A percentile compares a stretch with the other conserved stretches of the same genome.
These are phyloP conservation scores for Protula sp. DNA, from an alignment of 2,888 invertebrate genomes.

Conservation along the genomic window DNA sequence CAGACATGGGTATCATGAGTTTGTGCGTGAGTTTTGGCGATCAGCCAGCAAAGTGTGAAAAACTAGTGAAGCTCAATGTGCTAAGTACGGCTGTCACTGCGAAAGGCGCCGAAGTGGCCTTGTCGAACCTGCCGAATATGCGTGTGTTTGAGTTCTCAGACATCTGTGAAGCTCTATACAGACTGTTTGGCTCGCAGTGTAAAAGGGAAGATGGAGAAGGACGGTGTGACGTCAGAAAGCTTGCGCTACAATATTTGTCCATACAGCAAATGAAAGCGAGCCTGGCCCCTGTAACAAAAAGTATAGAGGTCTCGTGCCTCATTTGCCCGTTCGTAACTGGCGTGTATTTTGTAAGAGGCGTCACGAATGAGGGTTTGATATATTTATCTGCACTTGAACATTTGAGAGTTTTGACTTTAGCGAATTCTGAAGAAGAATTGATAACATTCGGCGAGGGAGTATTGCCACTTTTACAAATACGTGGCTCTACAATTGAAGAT, in stretches of 20 bases:
- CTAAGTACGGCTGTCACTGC: slow-evolving; percentile 5
- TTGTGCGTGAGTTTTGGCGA: slow-evolving; percentile 14
- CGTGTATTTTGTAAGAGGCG: slow-evolving; percentile 1
- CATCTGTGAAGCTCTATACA: slow-evolving; percentile 8
- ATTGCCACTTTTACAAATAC: slow-evolving; percentile 17
- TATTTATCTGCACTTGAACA: slow-evolving; percentile 11
- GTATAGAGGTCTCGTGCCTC: slow-evolving; percentile 6
- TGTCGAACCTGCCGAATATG: not conserved
- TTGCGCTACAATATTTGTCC: slow-evolving; percentile 4
- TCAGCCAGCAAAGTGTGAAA: slow-evolving; percentile 9
- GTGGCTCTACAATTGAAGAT: slow-evolving; percentile 11
- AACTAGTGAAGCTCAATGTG: slow-evolving; percentile 10
- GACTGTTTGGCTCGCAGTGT: not conserved
- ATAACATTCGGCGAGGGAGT: slow-evolving; percentile 24
- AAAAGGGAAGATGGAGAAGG: not conserved
- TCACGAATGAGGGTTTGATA: slow-evolving; percentile 1
- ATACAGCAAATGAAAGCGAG: slow-evolving; percentile 3
- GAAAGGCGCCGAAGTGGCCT: slow-evolving; percentile 3
- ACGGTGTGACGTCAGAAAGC: not conserved
- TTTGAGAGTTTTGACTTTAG: slow-evolving; percentile 14
- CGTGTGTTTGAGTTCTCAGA: slow-evolving; percentile 7
- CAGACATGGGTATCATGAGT: slow-evolving; percentile 19
- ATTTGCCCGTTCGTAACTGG: slow-evolving; percentile 15
- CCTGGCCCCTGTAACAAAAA: not conserved
- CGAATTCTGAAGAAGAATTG: slow-evolving; percentile 14